Percentiles rank a stretch among this genome's conserved stretches.
Conservation (phyloP, 2,797 vertebrate species). For the Myotis findleyi region DNA sequence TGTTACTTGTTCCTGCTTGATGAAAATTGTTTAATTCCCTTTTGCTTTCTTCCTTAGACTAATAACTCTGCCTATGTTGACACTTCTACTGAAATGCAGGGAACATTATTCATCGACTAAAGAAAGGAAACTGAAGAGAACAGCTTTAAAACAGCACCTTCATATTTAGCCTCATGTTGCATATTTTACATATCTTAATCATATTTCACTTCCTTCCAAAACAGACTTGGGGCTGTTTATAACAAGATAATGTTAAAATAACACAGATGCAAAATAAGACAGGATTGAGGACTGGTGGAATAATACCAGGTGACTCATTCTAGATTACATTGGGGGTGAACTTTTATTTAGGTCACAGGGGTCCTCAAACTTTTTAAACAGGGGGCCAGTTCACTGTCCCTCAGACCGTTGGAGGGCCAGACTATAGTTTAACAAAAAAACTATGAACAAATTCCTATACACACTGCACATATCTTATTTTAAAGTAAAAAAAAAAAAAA, state of each 20-base stretch:
- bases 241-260: slow-evolving; percentile 52
- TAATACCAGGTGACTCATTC: background rate
- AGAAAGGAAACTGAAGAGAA: slow-evolving; percentile 72
- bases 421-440: too few relatives aligned
- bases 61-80: too few relatives aligned
- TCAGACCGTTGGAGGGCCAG: too few relatives aligned
- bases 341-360: background rate
- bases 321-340: background rate
- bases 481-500: too few relatives aligned
- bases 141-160: slow-evolving; percentile 64
- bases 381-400: too few relatives aligned
- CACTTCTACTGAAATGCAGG: slow-evolving; percentile 55
- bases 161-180: slow-evolving; percentile 70
- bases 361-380: too few relatives aligned
- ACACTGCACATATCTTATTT: too few relatives aligned
- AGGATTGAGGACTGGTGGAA: background rate
- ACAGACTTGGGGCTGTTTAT: slow-evolving; percentile 57
- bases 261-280: background rate
- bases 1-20: too few relatives aligned
- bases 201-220: slow-evolving; percentile 69
- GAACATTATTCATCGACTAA: slow-evolving; percentile 71
- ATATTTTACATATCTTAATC: slow-evolving; percentile 77
- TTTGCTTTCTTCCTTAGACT: too few relatives aligned
- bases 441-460: too few relatives aligned
- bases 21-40: too few relatives aligned